These are phyloP conservation scores for Menidia beryllina DNA, from an alignment of 2,113 vertebrate species.

Conservation along the genomic window DNA sequence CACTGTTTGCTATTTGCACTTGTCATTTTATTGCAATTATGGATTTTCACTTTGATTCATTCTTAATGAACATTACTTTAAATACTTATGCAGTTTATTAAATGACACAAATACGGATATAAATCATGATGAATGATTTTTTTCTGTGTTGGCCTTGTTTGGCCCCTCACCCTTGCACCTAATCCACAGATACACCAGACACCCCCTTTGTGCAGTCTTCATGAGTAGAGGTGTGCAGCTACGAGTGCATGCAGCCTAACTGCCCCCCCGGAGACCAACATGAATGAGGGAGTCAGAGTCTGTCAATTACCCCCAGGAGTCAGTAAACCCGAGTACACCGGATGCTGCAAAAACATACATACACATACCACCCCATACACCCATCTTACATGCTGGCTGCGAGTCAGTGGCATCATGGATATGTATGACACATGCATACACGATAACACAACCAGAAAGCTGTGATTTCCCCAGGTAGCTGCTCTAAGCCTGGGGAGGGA, in stretches of 20 bases:
- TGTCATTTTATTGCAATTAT: too few species aligned
- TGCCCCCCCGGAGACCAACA: conserved; percentile 60
- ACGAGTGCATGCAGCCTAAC: conserved; percentile 60
- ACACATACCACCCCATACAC: neutral
- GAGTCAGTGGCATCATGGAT: conserved; percentile 70
- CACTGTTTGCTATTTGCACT: too few species aligned
- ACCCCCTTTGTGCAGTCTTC: conserved; percentile 76
- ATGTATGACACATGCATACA: conserved; percentile 69
- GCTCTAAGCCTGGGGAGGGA: conserved; percentile 56
- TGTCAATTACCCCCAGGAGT: conserved; percentile 73
- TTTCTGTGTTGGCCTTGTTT: conserved; percentile 40
- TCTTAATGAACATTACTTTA: neutral
- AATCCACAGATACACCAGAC: conserved; percentile 66
- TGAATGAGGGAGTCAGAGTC: conserved; percentile 60
- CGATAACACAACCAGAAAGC: conserved; percentile 55
- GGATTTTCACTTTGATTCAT: too few species aligned
- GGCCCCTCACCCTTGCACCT: conserved; percentile 36
- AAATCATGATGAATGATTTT: conserved; percentile 36
- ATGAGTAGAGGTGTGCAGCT: conserved; percentile 66
- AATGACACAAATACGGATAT: conserved; percentile 16
- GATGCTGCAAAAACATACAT: conserved; percentile 38
- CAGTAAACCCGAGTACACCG: conserved; percentile 28
- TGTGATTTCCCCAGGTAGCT: conserved; percentile 80
- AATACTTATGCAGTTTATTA: conserved; percentile 1
- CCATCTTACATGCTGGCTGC: conserved; percentile 2